phyloP scores from a whole-genome alignment of 2,888 invertebrate genomes.

The Ophion slaviceki region DNA sequence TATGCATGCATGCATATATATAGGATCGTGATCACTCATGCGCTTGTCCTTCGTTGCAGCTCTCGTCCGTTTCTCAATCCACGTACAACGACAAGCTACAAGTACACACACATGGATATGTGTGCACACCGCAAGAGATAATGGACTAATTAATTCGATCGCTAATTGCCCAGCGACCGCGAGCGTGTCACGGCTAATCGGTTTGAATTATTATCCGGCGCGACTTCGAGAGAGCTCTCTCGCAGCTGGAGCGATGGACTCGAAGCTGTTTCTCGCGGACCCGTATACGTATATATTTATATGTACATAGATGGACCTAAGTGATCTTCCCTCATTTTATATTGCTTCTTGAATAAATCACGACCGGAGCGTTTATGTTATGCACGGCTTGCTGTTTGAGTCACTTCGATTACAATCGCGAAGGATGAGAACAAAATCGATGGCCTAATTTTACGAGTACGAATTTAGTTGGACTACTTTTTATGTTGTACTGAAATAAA shows the following conservation, averaged over 20 bases:
- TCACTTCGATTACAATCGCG: neutral
- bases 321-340: slow-evolving; percentile 20
- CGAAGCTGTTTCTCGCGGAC: neutral
- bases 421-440: neutral
- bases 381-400: slow-evolving; percentile 6
- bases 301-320: neutral
- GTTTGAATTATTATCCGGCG: slow-evolving; percentile 75
- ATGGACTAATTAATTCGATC: slow-evolving; percentile 80
- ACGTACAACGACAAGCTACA: slow-evolving; percentile 20
- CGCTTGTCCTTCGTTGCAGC: slow-evolving; percentile 11
- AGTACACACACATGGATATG: slow-evolving; percentile 9
- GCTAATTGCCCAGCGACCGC: slow-evolving; percentile 78
- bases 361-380: slow-evolving; percentile 9
- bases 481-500: neutral
- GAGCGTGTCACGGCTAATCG: slow-evolving; percentile 79
- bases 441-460: neutral
- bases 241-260: slow-evolving; percentile 30
- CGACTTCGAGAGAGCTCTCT: slow-evolving; percentile 47
- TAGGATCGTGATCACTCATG: slow-evolving; percentile 21
- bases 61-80: slow-evolving; percentile 43
- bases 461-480: neutral
- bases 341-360: slow-evolving; percentile 31
- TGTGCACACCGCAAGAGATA: slow-evolving; percentile 74
- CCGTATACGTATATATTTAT: neutral
- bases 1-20: neutral